Percentiles rank a stretch among this genome's conserved stretches.
These are phyloP conservation scores for Cliona cf. orientalis DNA, from an alignment of 37 sponge, comb jelly and placozoan species.

Conservation along the genomic window DNA sequence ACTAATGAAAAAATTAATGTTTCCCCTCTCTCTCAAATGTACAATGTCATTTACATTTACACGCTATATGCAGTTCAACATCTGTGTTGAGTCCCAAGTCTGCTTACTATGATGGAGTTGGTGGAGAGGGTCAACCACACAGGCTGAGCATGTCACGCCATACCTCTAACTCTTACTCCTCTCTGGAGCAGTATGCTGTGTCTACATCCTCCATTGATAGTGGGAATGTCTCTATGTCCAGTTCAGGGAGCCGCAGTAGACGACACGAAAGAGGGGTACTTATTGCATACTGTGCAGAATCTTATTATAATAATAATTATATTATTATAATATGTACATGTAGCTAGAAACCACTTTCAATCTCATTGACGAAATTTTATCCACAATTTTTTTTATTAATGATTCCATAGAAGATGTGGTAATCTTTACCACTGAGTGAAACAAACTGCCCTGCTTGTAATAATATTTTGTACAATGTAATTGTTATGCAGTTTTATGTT, in stretches of 20 bases:
- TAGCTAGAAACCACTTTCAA: no score
- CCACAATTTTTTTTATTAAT: no score
- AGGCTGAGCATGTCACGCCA: not conserved
- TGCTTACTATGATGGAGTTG: not conserved
- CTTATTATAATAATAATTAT: no score
- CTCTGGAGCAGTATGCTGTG: conserved; percentile 2
- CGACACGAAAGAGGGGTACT: conserved; percentile 22
- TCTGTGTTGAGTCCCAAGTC: not conserved
- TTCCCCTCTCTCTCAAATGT: not conserved
- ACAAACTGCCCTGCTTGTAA: not conserved
- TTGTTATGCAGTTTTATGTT: not conserved
- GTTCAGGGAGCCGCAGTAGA: conserved; percentile 3
- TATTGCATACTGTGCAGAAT: no score
- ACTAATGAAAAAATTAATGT: no score
- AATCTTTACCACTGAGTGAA: no score
- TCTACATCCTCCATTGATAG: not conserved
- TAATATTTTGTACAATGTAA: not conserved
- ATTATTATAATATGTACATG: no score
- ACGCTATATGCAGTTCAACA: not conserved
- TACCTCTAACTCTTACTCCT: conserved; percentile 11
- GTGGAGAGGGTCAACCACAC: not conserved
- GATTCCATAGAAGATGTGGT: no score
- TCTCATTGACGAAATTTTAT: no score
- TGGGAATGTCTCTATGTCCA: not conserved
- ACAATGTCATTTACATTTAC: not conserved